Conservation (phyloP, 2,888 invertebrate genomes). For the Eilema caniola region DNA sequence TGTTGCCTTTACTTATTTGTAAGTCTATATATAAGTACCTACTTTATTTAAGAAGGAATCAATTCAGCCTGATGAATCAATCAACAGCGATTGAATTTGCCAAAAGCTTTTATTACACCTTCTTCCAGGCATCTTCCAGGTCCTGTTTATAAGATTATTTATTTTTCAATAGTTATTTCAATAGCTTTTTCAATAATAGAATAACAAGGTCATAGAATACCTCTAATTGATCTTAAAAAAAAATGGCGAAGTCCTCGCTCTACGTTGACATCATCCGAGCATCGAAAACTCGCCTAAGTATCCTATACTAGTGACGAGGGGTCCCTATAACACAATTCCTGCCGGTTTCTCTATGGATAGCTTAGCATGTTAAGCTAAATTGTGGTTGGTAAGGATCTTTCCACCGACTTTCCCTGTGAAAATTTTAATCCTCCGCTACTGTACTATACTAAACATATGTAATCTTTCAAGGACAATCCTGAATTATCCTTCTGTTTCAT, state of each 20-base stretch:
- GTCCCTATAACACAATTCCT: too few species aligned
- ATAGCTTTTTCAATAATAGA: background rate
- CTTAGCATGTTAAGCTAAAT: too few species aligned
- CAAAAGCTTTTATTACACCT: too few species aligned
- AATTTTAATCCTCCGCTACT: too few species aligned
- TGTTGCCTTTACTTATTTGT: background rate
- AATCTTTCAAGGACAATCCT: constrained; percentile 17
- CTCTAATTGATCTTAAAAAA: background rate
- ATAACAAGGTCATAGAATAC: background rate
- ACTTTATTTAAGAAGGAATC: background rate
- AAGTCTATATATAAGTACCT: too few species aligned
- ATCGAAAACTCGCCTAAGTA: background rate
- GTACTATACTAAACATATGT: too few species aligned
- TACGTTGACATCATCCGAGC: background rate
- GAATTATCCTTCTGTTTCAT: constrained; percentile 35
- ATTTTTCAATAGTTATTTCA: background rate
- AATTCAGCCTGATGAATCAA: background rate
- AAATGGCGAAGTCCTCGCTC: background rate
- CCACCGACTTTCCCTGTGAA: too few species aligned
- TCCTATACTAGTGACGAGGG: background rate
- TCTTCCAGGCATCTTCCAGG: background rate
- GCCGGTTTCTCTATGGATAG: too few species aligned
- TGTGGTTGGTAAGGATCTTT: too few species aligned
- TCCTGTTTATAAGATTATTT: background rate
- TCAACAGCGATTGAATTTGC: too few species aligned